Percentiles rank a stretch among this genome's conserved stretches.
These are phyloP conservation scores for Rutpela maculata DNA, from an alignment of 2,888 invertebrate species.

Conservation along the genomic window DNA sequence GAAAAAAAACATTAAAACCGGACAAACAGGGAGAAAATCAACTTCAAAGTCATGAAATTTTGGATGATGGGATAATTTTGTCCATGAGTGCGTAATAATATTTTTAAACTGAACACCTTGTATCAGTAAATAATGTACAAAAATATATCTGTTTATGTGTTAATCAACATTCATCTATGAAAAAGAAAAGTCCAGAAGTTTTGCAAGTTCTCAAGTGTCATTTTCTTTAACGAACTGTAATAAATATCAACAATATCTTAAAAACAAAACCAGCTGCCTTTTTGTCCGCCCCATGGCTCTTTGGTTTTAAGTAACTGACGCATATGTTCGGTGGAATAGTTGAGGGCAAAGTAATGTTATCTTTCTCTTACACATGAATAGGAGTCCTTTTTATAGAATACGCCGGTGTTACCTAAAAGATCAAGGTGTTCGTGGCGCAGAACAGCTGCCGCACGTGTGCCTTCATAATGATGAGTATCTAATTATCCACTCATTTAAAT, in stretches of 20 bases:
- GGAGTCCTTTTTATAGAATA: not conserved
- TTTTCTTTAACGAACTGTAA: not conserved
- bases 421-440: conserved; percentile 31
- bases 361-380: conserved; percentile 15
- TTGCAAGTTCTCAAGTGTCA: not conserved
- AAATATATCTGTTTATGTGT: not conserved
- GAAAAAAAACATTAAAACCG: no score
- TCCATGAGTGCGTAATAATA: no score
- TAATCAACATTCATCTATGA: not conserved
- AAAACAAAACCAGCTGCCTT: conserved; percentile 24
- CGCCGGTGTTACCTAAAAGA: conserved; percentile 19
- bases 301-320: conserved; percentile 27
- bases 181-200: not conserved
- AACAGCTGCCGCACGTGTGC: conserved; percentile 41
- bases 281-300: not conserved
- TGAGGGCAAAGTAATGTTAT: not conserved
- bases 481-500: conserved; percentile 28
- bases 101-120: no score
- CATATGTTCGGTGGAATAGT: conserved; percentile 24
- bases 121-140: not conserved
- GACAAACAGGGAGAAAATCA: no score
- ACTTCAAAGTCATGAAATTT: no score
- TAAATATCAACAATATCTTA: conserved; percentile 11
- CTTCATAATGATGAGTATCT: conserved; percentile 24
- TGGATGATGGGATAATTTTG: no score